Evolutionary conservation across 1,140 invertebrate species (phyloP).

Genomic region (Nasonia giraulti): DNA sequence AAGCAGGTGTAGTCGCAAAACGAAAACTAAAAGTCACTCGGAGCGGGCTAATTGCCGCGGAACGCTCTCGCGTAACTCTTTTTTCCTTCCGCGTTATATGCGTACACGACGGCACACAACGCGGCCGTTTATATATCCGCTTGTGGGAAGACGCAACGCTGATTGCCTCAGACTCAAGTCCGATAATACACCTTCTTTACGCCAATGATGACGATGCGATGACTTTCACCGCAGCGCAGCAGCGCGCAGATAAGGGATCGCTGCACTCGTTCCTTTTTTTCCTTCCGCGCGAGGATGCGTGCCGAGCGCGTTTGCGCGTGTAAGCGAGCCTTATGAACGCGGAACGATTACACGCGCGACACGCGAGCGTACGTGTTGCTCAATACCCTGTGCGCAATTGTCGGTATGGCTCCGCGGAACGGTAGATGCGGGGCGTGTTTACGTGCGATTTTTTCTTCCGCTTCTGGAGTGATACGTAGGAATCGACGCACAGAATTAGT

Average conservation of each 20-base stretch:
- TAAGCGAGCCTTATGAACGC: not conserved
- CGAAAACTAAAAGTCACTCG: not conserved
- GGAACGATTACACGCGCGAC: conserved; percentile 17
- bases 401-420: not conserved
- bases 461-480: not conserved
- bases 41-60: not conserved
- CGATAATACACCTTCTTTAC: not conserved
- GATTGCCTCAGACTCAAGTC: not conserved
- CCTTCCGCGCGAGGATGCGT: not conserved
- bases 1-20: not conserved
- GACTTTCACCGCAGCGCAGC: not conserved
- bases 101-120: not conserved
- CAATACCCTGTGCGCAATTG: not conserved
- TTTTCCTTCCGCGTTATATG: not conserved
- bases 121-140: not conserved
- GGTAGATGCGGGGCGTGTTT: not conserved
- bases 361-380: not conserved
- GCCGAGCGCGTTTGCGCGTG: not conserved
- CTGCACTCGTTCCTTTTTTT: not conserved
- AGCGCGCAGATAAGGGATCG: not conserved
- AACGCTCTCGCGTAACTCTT: not conserved
- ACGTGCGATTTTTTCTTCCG: not conserved
- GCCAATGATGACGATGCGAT: not conserved
- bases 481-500: too few relatives aligned
- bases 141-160: not conserved